Evolutionary conservation across 1,140 invertebrate genomes (phyloP).

Genomic region (Zophobas atratus): DNA sequence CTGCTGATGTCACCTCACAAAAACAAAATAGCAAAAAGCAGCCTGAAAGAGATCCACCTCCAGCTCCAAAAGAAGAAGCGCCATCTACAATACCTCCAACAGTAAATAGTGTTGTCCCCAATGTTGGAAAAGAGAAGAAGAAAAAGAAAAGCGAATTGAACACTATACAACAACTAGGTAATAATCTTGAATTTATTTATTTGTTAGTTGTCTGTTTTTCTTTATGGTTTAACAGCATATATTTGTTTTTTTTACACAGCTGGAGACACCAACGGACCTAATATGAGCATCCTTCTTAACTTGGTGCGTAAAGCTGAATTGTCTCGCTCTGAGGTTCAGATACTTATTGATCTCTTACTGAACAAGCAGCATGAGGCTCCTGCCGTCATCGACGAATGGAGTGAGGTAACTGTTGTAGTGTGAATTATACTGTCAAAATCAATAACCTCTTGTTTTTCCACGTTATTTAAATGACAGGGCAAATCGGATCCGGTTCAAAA

Average conservation of each 20-base stretch:
- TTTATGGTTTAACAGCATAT: neutral
- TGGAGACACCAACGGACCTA: slow-evolving; percentile 76
- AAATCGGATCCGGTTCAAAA: slow-evolving; percentile 88
- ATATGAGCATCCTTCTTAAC: slow-evolving; percentile 79
- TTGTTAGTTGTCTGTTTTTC: neutral
- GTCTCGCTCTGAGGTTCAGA: slow-evolving; percentile 88
- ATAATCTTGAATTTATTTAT: slow-evolving; percentile 2
- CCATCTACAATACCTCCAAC: slow-evolving; percentile 50
- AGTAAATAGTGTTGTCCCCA: slow-evolving; percentile 50
- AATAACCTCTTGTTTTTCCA: slow-evolving; percentile 27
- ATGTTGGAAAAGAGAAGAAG: slow-evolving; percentile 69
- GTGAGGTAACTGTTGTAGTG: slow-evolving; percentile 74
- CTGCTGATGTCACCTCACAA: slow-evolving; percentile 53
- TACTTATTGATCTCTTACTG: slow-evolving; percentile 88
- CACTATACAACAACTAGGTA: slow-evolving; percentile 70
- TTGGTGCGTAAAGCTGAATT: slow-evolving; percentile 84
- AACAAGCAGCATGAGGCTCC: slow-evolving; percentile 89
- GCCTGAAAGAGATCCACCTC: slow-evolving; percentile 55
- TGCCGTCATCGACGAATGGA: slow-evolving; percentile 85
- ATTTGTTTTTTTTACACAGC: slow-evolving; percentile 66
- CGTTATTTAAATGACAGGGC: slow-evolving; percentile 69
- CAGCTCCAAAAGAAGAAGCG: slow-evolving; percentile 6
- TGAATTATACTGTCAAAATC: slow-evolving; percentile 30
- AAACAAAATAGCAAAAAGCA: slow-evolving; percentile 66
- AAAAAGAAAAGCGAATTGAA: slow-evolving; percentile 72